Evolutionary conservation across 1,140 invertebrate species (phyloP), one percentile per base, ranked within the genome.

Genomic region (Centruroides sculpturatus): DNA sequence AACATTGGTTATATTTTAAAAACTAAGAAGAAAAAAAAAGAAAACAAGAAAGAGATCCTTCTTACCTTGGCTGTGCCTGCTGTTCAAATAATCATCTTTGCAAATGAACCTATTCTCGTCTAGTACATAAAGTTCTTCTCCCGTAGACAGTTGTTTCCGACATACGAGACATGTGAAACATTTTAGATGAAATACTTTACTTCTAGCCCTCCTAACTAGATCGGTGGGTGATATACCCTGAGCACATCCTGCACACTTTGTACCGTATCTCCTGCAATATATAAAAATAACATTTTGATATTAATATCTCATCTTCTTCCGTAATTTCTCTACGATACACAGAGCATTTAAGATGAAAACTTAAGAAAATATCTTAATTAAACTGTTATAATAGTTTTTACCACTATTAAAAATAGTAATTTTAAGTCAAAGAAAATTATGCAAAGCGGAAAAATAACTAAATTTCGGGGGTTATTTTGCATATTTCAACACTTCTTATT

Each of bases 41-140:
- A 36, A 7, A 46, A n/a, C 34, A 3, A 60, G 47, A 11, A 47
- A 34, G 49, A 11, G 1, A 8, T 23, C 23, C 23, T 47, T 48
- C 59, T 65, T 59, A 65, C 64, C 60, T 63, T 69, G 69, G 69
- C 67, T 72, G 64, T 67, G 67, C 59, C 92, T 89, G 66, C 87
- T 89, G 63, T 84, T 85, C 69, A 94, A 79, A 78, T 93, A 98
- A 80, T 99, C 94, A 70, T 95, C 86, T 78, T 98, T 98, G 79
- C 96, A 99, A 72, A 98, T 91, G 77, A 98, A 97, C 77, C 92
- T 94, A 80, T 94, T 95, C 78, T 97, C 92, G 73, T 96, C 93
- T 67, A 98, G 79, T 50, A 98, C 87, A 76, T 98, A 97, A 6
- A 98, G 83, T 76, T 98, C 92, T 74, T 98, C 94, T 54, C 92